Evolutionary conservation across 2,888 invertebrate genomes (phyloP).

Genomic region (Campopleginae sp.): DNA sequence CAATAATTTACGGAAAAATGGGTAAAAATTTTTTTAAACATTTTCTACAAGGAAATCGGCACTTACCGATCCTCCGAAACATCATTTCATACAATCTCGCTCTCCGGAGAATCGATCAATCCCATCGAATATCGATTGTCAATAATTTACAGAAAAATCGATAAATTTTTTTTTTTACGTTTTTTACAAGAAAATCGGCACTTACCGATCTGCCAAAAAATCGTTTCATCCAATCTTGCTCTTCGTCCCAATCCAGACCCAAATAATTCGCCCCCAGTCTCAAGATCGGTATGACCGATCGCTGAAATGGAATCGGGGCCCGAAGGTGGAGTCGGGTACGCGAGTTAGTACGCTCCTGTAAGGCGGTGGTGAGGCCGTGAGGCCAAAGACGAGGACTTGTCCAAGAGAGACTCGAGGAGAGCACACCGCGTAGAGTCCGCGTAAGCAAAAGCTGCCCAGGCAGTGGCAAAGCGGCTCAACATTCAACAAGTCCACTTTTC

Average conservation of each 20-base stretch:
- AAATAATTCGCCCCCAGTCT: background rate
- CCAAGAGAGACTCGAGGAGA: conserved; percentile 68
- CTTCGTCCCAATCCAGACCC: background rate
- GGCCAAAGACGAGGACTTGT: conserved; percentile 73
- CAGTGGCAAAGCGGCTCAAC: conserved; percentile 55
- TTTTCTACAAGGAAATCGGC: background rate
- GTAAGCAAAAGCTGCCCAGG: conserved; percentile 53
- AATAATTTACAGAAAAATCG: no score
- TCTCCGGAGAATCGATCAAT: no score
- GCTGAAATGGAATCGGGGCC: conserved; percentile 13
- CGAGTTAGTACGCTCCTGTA: conserved; percentile 76
- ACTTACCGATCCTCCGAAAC: background rate
- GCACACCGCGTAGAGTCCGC: conserved; percentile 57
- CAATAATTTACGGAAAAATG: background rate
- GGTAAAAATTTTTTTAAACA: background rate
- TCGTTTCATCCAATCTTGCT: background rate
- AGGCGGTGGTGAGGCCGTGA: conserved; percentile 80
- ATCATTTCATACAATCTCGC: background rate
- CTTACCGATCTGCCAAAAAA: background rate
- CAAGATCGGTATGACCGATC: background rate
- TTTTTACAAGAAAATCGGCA: background rate
- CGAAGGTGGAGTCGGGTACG: conserved; percentile 34
- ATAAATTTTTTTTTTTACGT: background rate
- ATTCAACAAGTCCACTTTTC: conserved; percentile 39
- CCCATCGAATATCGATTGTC: no score